Evolutionary conservation across 2,797 vertebrate genomes (phyloP).

Genomic region (Monodelphis domestica): DNA sequence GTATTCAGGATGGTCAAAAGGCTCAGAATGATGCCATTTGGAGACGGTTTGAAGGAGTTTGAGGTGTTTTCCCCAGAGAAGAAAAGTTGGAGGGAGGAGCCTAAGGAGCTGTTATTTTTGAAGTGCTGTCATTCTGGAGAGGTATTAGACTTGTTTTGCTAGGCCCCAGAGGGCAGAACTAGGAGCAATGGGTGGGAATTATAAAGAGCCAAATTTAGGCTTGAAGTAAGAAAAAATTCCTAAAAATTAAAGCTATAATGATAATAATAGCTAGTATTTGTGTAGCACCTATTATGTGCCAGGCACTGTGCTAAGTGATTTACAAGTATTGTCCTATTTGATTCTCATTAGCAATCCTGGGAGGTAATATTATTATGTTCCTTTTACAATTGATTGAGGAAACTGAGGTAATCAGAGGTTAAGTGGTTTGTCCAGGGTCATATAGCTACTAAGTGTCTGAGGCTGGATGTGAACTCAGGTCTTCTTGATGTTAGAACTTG

Average conservation of each 20-base stretch:
- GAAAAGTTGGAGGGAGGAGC: not conserved
- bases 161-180: not conserved
- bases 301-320: not conserved
- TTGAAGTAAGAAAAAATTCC: not conserved
- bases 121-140: no score
- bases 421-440: not conserved
- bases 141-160: no score
- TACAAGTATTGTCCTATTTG: not conserved
- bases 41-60: not conserved
- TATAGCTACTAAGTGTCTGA: not conserved
- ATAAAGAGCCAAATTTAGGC: not conserved
- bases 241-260: not conserved
- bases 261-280: not conserved
- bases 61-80: not conserved
- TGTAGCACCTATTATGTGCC: not conserved
- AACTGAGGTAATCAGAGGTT: not conserved
- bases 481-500: not conserved
- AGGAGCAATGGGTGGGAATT: not conserved
- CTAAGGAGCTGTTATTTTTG: not conserved
- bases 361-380: not conserved
- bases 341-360: not conserved
- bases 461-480: not conserved
- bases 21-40: not conserved
- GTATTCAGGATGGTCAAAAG: not conserved
- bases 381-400: not conserved